A percentile compares a stretch with the other conserved stretches of the same genome.
Conservation (phyloP, 2,888 invertebrate genomes). For the Drosophila gaucha region DNA sequence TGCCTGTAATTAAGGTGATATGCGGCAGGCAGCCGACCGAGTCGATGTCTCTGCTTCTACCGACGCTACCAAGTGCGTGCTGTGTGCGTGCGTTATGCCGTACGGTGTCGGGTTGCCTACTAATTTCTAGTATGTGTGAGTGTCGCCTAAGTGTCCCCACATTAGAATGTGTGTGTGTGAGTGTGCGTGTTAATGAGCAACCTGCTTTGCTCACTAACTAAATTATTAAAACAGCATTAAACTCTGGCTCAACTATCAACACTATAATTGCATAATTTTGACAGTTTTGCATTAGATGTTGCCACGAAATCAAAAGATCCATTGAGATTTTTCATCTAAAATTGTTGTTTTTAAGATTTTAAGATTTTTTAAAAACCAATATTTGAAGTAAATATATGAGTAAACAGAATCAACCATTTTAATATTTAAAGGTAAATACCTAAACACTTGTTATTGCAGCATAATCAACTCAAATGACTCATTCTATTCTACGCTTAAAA, state of each 20-base stretch:
- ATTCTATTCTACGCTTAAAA: background rate
- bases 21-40: constrained; percentile 71
- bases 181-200: constrained; percentile 73
- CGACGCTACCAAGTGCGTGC: constrained; percentile 68
- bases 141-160: background rate
- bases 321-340: too few species aligned
- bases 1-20: constrained; percentile 82
- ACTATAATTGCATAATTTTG: background rate
- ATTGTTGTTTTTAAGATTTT: too few species aligned
- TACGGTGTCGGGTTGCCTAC: constrained; percentile 24
- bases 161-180: constrained; percentile 3
- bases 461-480: background rate
- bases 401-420: too few species aligned
- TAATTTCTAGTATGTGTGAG: constrained; percentile 32
- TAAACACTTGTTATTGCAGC: too few species aligned
- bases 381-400: too few species aligned
- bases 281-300: background rate
- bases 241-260: constrained; percentile 43
- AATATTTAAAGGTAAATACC: too few species aligned
- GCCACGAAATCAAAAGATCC: background rate
- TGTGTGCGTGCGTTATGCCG: constrained; percentile 41
- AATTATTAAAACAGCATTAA: constrained; percentile 75
- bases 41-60: constrained; percentile 37
- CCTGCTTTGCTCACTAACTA: constrained; percentile 70
- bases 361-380: too few species aligned